A percentile compares a stretch with the other conserved stretches of the same genome.
Evolutionary conservation across 2,797 vertebrate genomes (phyloP).

Genomic region (Myripristis jacobus): DNA sequence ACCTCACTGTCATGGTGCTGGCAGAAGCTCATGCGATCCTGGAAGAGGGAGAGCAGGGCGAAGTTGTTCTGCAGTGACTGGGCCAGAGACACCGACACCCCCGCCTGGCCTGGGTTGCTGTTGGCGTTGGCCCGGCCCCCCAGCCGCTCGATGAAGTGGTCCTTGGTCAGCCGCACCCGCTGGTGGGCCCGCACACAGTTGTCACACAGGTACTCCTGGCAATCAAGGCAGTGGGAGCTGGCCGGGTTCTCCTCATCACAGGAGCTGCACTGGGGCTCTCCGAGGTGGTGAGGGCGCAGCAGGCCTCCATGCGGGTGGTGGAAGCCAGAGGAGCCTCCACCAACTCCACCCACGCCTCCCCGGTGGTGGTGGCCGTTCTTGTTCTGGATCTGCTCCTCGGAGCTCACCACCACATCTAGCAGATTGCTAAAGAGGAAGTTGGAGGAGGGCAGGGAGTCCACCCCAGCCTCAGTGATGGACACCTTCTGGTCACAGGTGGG

Average conservation of each 20-base stretch:
- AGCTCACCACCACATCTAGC: conserved; percentile 91
- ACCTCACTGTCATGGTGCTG: conserved; percentile 93
- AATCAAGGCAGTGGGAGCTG: conserved; percentile 93
- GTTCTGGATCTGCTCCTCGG: conserved; percentile 86
- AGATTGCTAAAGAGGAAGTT: conserved; percentile 94
- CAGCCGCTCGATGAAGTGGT: conserved; percentile 93
- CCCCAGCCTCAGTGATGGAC: conserved; percentile 91
- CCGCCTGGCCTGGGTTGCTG: conserved; percentile 61
- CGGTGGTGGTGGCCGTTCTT: conserved; percentile 81
- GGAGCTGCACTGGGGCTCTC: conserved; percentile 90
- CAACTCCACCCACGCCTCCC: conserved; percentile 64
- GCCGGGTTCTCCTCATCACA: conserved; percentile 92
- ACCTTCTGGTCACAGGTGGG: conserved; percentile 94
- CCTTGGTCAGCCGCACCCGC: conserved; percentile 93
- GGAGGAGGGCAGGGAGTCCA: conserved; percentile 92
- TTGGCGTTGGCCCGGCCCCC: conserved; percentile 74
- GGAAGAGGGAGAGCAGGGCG: conserved; percentile 88
- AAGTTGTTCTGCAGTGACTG: conserved; percentile 87
- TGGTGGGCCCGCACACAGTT: conserved; percentile 94
- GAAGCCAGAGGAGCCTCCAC: conserved; percentile 65
- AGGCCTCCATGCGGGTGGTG: conserved; percentile 75
- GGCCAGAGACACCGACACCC: conserved; percentile 72
- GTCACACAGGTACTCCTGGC: conserved; percentile 94
- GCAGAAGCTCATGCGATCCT: conserved; percentile 90
- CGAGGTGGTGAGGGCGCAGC: conserved; percentile 80